Evolutionary conservation across 2,888 invertebrate species (phyloP), one percentile per base, ranked within the genome.

Genomic region (Phyllotreta cruciferae): DNA sequence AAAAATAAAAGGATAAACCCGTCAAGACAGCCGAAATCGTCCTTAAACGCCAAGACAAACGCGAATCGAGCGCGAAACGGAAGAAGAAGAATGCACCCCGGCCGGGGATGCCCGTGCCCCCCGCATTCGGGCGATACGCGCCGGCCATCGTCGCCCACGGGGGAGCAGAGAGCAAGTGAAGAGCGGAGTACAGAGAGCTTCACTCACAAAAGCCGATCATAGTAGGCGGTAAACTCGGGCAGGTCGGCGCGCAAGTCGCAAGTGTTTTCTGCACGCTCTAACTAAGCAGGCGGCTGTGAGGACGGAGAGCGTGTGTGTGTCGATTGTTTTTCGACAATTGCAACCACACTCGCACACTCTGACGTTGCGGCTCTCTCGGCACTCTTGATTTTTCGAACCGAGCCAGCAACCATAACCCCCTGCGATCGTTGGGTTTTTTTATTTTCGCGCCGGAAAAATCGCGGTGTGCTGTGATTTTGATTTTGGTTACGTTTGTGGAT

Each of bases 191-290:
- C 47, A 42, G 62, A 63, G 63, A 54, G 60, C 53, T 55, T 55
- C 42, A 55, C 55, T 55, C 47, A 36, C 54, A 55, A 56, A 55
- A 55, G 63, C 55, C 38, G 52, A 63, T 78, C 79, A 76, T 79
- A 76, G 79, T 79, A 80, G 80, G 80, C 79, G 80, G 79, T 74
- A 77, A 77, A 78, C 77, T 77, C 77, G 78, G 78, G 77, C 78
- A 79, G 78, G 78, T 79, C 78, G 77, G 75, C 77, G 78, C 80
- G 60, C 60, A 60, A 78, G 78, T 78, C 52, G 78, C 78, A 78
- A 78, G 78, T 78, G 79, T 78, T 74, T 75, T 79, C 78, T 75
- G 78, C 79, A 79, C 76, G 76, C 73, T 73, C 73, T 71, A 74
- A 77, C 74, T 74, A 75, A 73, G 74, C 74, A 74, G 69, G 70